A percentile compares a stretch with the other conserved stretches of the same genome.
These are phyloP conservation scores for Colletes collaris DNA, from an alignment of 2,888 invertebrate species.

Conservation along the genomic window DNA sequence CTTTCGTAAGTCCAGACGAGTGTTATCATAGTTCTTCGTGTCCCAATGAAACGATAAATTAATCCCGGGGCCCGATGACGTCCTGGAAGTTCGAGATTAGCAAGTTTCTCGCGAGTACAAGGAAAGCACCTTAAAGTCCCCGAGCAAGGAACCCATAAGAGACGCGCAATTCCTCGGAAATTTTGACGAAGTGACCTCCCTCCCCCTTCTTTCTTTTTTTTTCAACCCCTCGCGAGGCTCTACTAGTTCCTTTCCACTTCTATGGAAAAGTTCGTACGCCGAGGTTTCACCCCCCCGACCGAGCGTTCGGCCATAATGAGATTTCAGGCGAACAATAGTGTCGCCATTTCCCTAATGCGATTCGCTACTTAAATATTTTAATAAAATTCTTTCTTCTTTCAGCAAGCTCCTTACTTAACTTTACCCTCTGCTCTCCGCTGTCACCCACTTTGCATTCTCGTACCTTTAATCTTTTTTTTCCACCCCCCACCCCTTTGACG, in stretches of 20 bases:
- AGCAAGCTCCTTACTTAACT: conserved; percentile 68
- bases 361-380: conserved; percentile 79
- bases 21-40: conserved; percentile 39
- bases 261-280: conserved; percentile 67
- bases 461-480: conserved; percentile 48
- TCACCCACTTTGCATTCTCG: conserved; percentile 58
- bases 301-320: conserved; percentile 70
- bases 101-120: conserved; percentile 52
- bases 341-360: conserved; percentile 77
- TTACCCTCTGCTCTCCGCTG: conserved; percentile 42
- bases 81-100: conserved; percentile 47
- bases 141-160: conserved; percentile 23
- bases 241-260: conserved; percentile 56
- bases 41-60: conserved; percentile 49
- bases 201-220: not conserved
- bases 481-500: conserved; percentile 20
- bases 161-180: conserved; percentile 52
- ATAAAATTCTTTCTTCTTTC: conserved; percentile 72
- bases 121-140: conserved; percentile 54
- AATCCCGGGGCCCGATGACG: conserved; percentile 42
- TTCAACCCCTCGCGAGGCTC: not conserved
- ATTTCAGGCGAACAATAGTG: conserved; percentile 76
- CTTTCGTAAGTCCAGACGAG: conserved; percentile 21
- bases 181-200: conserved; percentile 48
- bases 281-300: conserved; percentile 57